Base-by-base conservation (phyloP, 2,888 invertebrate genomes). In the Sesamia inferens region DNA sequence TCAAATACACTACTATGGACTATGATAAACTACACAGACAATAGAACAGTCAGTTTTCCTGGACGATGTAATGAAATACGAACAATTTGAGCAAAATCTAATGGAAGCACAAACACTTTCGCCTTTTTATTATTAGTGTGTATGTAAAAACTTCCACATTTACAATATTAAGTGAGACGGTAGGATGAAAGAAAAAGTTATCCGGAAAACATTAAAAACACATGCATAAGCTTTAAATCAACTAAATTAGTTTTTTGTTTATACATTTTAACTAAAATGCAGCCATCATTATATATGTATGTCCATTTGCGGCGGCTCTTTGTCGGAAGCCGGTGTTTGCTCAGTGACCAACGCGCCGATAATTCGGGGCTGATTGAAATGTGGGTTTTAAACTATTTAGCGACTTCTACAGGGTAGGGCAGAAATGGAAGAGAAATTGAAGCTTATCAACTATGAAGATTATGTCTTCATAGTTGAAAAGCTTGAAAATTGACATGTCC, bases 281-380 rank as follows among this genome's bases (percentile, higher is more conserved):
- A 69, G 71, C 75, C 68, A 72, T 74, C 88, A 89, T 90, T 88
- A 90, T 86, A 85, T 86, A 90, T 90, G 85, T 85, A 88, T 82
- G 82, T 88, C 66, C 76, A 85, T 83, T 82, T 84, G 84, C 77
- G 87, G 85, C 71, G 76, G 65, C 83, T 83, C 85, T 88, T 84
- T 88, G 81, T 81, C 67, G 72, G 54, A 4, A 24, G 65, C 68
- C 63, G n/a, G 58, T 79, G 79, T 83, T 83, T 79, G 78, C 70
- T 74, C 54, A 64, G 65, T 64, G 59, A 68, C 71, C 84, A 13
- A 8, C 11, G 64, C 44, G 13, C 54, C 31, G 62, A 70, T 72
- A 72, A 78, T 63, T 74, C 42, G 67, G 24, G 0, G 3, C 68
- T 81, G 80, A 83, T 83, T 75, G 69, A 63, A 71, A 42, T 57